phyloP scores from a whole-genome alignment of 2,888 invertebrate genomes.

The Teleiodes luculella region DNA sequence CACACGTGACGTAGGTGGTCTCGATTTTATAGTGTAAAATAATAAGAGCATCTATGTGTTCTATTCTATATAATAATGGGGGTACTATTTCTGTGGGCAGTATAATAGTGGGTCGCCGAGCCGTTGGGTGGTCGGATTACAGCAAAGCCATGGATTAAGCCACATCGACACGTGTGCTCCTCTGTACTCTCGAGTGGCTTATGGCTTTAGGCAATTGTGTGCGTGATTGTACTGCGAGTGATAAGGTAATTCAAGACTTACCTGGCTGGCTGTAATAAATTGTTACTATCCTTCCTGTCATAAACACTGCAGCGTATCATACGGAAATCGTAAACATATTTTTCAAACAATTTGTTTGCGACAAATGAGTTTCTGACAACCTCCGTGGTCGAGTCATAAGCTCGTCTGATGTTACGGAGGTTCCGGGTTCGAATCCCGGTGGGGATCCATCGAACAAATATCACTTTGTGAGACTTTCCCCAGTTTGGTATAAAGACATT shows the following conservation, averaged over 20 bases:
- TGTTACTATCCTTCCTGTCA: constrained; percentile 15
- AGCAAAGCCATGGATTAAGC: constrained; percentile 67
- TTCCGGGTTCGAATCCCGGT: too few species aligned
- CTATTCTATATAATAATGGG: constrained; percentile 70
- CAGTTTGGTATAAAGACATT: too few species aligned
- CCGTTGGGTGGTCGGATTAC: constrained; percentile 74
- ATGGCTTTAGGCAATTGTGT: constrained; percentile 62
- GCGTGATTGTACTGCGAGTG: constrained; percentile 48
- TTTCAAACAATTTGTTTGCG: background rate
- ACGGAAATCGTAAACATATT: background rate
- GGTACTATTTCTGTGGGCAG: constrained; percentile 64
- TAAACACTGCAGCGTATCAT: background rate
- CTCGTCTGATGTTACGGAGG: too few species aligned
- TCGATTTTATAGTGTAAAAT: constrained; percentile 66
- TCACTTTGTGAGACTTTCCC: too few species aligned
- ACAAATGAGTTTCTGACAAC: background rate
- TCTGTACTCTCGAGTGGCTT: constrained; percentile 61
- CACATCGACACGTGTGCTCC: constrained; percentile 72
- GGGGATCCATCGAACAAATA: too few species aligned
- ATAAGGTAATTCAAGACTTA: constrained; percentile 33
- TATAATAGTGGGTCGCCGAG: constrained; percentile 50
- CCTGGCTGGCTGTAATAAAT: constrained; percentile 25
- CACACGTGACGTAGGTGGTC: constrained; percentile 64
- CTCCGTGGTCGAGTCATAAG: too few species aligned
- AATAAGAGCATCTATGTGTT: constrained; percentile 65